phyloP scores from a whole-genome alignment of 1,140 invertebrate species.

The Drosophila varians region DNA sequence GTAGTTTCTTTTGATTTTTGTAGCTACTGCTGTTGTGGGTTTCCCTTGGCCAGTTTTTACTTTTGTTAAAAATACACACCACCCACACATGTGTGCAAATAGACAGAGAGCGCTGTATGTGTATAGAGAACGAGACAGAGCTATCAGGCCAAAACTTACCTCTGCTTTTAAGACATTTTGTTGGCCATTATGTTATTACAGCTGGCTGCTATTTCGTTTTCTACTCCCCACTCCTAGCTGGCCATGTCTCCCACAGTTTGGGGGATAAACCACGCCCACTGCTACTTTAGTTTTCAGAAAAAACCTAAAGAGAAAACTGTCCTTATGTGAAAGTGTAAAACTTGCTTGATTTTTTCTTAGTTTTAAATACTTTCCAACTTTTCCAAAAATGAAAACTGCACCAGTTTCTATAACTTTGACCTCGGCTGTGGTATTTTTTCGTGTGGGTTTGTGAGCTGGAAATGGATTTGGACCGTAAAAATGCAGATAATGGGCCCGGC shows the following conservation, averaged over 20 bases:
- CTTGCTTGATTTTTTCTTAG: too few relatives aligned
- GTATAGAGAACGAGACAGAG: background rate
- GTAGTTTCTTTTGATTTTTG: conserved; percentile 25
- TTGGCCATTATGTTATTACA: conserved; percentile 76
- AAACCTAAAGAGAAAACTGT: background rate
- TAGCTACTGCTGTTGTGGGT: background rate
- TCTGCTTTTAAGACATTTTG: conserved; percentile 65
- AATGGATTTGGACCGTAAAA: conserved; percentile 80
- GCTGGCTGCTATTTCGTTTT: conserved; percentile 31
- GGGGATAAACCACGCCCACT: too few relatives aligned
- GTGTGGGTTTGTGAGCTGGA: conserved; percentile 34
- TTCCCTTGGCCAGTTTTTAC: conserved; percentile 50
- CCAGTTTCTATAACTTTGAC: background rate
- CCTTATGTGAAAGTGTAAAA: too few relatives aligned
- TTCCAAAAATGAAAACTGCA: background rate
- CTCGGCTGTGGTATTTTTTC: background rate
- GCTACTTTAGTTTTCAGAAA: background rate
- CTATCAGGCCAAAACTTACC: conserved; percentile 33
- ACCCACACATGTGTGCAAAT: background rate
- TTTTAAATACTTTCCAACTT: background rate
- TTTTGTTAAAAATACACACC: conserved; percentile 38
- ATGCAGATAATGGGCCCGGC: conserved; percentile 64
- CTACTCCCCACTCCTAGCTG: too few relatives aligned
- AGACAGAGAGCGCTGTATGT: conserved; percentile 5
- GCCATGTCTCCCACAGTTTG: too few relatives aligned